Conservation (phyloP, 2,888 invertebrate species). For the Halocaridina rubra region DNA sequence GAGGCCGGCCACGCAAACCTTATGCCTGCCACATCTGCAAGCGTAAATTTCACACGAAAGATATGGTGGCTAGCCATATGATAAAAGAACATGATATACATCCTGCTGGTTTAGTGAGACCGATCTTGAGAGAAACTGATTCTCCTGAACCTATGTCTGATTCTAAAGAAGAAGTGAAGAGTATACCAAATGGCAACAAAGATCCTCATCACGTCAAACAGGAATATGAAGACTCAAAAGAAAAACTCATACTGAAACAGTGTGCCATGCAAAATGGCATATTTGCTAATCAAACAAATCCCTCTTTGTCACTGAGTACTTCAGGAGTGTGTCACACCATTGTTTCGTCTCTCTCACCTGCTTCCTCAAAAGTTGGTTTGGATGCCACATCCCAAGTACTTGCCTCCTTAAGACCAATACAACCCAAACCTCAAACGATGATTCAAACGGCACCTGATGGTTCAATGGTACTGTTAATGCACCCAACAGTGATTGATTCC, state of each 20-base stretch:
- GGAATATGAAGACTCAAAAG: slow-evolving; percentile 16
- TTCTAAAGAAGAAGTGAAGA: not conserved
- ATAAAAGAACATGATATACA: slow-evolving; percentile 35
- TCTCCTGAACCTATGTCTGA: not conserved
- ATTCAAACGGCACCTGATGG: slow-evolving; percentile 42
- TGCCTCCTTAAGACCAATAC: slow-evolving; percentile 48
- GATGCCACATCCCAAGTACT: slow-evolving; percentile 4
- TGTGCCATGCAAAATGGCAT: not conserved
- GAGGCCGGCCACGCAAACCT: slow-evolving; percentile 48
- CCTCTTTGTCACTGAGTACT: not conserved
- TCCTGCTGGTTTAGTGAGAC: not conserved
- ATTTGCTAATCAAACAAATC: not conserved
- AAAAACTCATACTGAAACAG: not conserved
- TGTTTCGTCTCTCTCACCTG: not conserved
- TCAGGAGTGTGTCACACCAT: not conserved
- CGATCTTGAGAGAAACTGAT: not conserved
- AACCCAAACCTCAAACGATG: slow-evolving; percentile 50
- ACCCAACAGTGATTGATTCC: slow-evolving; percentile 24
- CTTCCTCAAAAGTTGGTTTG: not conserved
- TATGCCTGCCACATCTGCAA: slow-evolving; percentile 47
- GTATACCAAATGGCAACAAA: not conserved
- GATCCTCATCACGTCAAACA: not conserved
- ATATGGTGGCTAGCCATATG: slow-evolving; percentile 25
- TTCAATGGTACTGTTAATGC: slow-evolving; percentile 41
- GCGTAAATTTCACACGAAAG: slow-evolving; percentile 46